Evolutionary conservation across 2,797 vertebrate genomes (phyloP).

Genomic region (Lophotriccus pileatus): DNA sequence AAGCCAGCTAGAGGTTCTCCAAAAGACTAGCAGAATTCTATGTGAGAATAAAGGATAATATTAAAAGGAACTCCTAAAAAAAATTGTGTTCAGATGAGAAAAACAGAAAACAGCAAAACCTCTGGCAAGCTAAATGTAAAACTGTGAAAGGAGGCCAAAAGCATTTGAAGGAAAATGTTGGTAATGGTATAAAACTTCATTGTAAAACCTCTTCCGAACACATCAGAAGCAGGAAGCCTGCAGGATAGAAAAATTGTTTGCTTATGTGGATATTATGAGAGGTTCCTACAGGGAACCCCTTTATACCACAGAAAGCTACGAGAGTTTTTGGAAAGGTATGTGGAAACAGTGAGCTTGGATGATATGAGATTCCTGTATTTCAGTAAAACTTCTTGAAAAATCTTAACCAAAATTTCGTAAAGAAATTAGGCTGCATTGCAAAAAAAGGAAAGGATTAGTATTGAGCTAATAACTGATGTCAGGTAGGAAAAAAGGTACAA

Average conservation of each 20-base stretch:
- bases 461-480: background rate
- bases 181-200: constrained; percentile 2
- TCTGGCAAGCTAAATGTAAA: constrained; percentile 4
- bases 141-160: background rate
- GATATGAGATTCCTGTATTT: background rate
- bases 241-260: background rate
- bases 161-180: constrained; percentile 21
- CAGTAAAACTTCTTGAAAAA: background rate
- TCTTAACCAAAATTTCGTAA: background rate
- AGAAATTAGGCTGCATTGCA: background rate
- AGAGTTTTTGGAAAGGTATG: background rate
- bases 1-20: background rate
- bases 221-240: constrained; percentile 14
- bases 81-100: background rate
- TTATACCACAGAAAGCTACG: background rate
- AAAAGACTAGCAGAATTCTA: background rate
- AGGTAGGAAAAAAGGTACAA: background rate
- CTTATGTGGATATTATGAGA: background rate
- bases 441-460: background rate
- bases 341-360: background rate
- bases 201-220: constrained; percentile 25
- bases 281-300: background rate
- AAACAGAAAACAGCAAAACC: constrained; percentile 40
- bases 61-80: background rate
- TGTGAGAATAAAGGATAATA: background rate